A percentile compares a stretch with the other conserved stretches of the same genome.
Evolutionary conservation across 2,888 invertebrate genomes (phyloP).

Genomic region (Argyresthia goedartella): DNA sequence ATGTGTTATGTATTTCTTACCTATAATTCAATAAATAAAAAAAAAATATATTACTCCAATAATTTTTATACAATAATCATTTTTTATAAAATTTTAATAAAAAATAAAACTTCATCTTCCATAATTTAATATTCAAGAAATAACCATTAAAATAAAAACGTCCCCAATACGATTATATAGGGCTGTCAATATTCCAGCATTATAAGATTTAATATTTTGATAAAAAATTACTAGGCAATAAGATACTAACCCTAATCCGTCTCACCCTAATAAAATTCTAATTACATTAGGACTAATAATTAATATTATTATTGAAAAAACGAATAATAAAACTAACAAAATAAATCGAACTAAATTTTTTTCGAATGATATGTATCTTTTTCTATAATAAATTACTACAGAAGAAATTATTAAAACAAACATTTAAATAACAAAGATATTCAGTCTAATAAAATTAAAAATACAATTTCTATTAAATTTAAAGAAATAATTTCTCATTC

Average conservation of each 20-base stretch:
- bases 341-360: conserved; percentile 74
- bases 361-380: conserved; percentile 73
- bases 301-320: conserved; percentile 75
- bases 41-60: conserved; percentile 49
- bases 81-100: conserved; percentile 62
- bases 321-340: conserved; percentile 75
- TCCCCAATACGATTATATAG: conserved; percentile 82
- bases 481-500: conserved; percentile 69
- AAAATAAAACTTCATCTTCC: conserved; percentile 67
- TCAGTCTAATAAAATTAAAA: conserved; percentile 74
- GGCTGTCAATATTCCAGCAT: conserved; percentile 79
- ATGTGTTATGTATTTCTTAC: no score
- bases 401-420: conserved; percentile 77
- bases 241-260: conserved; percentile 79
- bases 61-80: conserved; percentile 47
- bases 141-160: conserved; percentile 73
- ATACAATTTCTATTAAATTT: conserved; percentile 54
- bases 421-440: conserved; percentile 73
- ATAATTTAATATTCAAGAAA: conserved; percentile 70
- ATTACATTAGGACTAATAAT: conserved; percentile 78
- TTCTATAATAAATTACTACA: conserved; percentile 74
- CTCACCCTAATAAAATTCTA: conserved; percentile 79
- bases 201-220: conserved; percentile 76
- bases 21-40: no score
- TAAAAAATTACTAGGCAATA: conserved; percentile 82